A percentile compares a stretch with the other conserved stretches of the same genome.
These are phyloP conservation scores for Lamellibrachia columna DNA, from an alignment of 2,888 invertebrate species.

Conservation along the genomic window DNA sequence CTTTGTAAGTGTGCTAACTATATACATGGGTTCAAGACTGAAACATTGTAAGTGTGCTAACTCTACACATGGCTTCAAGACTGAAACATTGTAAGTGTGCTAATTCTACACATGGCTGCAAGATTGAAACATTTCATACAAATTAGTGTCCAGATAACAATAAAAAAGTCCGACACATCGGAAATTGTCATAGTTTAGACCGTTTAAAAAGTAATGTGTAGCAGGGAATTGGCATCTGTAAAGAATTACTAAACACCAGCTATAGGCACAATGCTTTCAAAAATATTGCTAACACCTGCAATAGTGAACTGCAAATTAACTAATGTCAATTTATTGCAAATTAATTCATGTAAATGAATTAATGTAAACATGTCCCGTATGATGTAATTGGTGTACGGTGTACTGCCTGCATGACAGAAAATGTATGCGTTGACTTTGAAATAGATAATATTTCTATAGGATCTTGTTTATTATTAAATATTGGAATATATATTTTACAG, in stretches of 20 bases:
- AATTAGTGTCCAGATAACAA: neutral
- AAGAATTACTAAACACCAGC: too few relatives aligned
- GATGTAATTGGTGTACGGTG: neutral
- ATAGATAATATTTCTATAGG: neutral
- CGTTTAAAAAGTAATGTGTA: neutral
- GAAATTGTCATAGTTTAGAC: neutral
- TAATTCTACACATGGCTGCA: too few relatives aligned
- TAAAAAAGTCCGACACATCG: neutral
- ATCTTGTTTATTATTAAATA: neutral
- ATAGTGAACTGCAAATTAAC: too few relatives aligned
- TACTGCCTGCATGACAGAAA: neutral
- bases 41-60: neutral
- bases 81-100: too few relatives aligned
- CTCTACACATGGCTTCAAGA: neutral
- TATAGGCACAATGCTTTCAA: too few relatives aligned
- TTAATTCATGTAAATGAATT: too few relatives aligned
- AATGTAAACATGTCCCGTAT: neutral
- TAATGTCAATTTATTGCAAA: too few relatives aligned
- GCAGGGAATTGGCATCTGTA: neutral
- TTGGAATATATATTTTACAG: neutral
- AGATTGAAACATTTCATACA: neutral
- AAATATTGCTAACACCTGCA: too few relatives aligned
- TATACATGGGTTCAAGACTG: neutral
- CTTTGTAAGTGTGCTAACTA: neutral
- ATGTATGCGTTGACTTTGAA: neutral